Percentiles rank a stretch among this genome's conserved stretches.
These are phyloP conservation scores for Epinephelus cyanopodus DNA, from an alignment of 2,113 vertebrate species.

Conservation along the genomic window DNA sequence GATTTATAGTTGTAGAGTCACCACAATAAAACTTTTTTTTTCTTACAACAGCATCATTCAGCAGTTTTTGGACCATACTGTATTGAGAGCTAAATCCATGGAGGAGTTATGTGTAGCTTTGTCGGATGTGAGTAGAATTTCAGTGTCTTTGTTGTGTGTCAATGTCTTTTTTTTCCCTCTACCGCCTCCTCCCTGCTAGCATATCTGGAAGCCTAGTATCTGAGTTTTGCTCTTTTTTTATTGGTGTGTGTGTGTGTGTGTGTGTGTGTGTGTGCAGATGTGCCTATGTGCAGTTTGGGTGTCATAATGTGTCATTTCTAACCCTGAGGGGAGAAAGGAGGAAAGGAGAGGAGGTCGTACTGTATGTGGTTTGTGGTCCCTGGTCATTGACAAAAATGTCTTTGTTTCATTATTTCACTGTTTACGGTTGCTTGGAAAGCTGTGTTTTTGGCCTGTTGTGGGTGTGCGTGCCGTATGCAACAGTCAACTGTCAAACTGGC, in stretches of 20 bases:
- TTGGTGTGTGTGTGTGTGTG: not conserved
- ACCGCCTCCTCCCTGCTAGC: not conserved
- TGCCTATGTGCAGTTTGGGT: not conserved
- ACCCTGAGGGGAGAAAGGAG: constrained; percentile 45
- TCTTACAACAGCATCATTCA: not conserved
- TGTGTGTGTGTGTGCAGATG: not conserved
- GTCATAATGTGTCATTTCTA: not conserved
- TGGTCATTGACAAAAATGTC: constrained; percentile 55
- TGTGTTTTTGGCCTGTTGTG: constrained; percentile 4
- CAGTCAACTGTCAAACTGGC: constrained; percentile 62
- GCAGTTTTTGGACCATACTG: not conserved
- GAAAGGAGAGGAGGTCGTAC: constrained; percentile 58
- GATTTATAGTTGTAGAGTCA: not conserved
- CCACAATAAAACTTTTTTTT: not conserved
- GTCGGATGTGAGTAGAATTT: constrained; percentile 10
- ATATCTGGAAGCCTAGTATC: constrained; percentile 1
- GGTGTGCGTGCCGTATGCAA: constrained; percentile 52
- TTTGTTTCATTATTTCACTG: constrained; percentile 49
- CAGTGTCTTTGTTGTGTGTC: constrained; percentile 1
- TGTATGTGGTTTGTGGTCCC: constrained; percentile 56
- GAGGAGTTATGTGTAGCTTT: constrained; percentile 14
- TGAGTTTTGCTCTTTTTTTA: not conserved
- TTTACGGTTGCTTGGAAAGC: constrained; percentile 21
- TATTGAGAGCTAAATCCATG: not conserved
- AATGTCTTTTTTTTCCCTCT: not conserved